Evolutionary conservation across 53 echinoderm and acorn worm species (phyloP), one percentile per base, ranked within the genome.

Genomic region (Arbacia lixula): DNA sequence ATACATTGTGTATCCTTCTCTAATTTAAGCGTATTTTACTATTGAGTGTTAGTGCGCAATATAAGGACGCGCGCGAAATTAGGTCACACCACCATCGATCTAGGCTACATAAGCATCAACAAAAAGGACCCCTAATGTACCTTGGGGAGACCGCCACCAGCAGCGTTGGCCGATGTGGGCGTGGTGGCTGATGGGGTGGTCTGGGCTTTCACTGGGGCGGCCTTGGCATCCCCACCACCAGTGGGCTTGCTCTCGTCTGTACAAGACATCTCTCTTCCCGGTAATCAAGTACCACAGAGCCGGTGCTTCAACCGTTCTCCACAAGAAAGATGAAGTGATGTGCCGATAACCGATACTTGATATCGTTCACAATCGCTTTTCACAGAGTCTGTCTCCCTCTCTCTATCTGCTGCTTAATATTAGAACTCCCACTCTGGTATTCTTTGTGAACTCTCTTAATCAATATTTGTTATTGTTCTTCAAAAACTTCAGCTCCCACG

Each of bases 211-310:
- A 52, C 24, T 6, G 76, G 2, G 27, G 60, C 25, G 36, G 63
- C 9, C 41, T 79, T 79, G n/a, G 82, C 64, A 46, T 81, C 82
- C 1, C 82, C 82, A 9, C 82, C 82, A 0, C 42, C 82, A n/a
- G 33, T 43, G 31, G 82, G 64, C 17, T 81, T 81, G 2, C 25
- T 11, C 25, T 81, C 82, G 1, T 81, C 82, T 3, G 82, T 20
- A 16, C 21, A 81, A n/a, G 82, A 62, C 82, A 81, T 81, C 38
- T 9, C 41, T 64, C 28, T 8, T 46, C 49, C 49, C 14, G 8
- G 8, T 46, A 8, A 8, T 46, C 14, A 10, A 46, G 8, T 46
- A 14, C 9, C 49, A 46, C 49, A 10, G n/a, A n/a, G n/a, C n/a
- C n/a, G n/a, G n/a, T n/a, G n/a, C n/a, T n/a, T n/a, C n/a, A n/a